These are phyloP conservation scores for Galeopsomyia nigrocyanea DNA, from an alignment of 2,888 invertebrate genomes.

Conservation along the genomic window DNA sequence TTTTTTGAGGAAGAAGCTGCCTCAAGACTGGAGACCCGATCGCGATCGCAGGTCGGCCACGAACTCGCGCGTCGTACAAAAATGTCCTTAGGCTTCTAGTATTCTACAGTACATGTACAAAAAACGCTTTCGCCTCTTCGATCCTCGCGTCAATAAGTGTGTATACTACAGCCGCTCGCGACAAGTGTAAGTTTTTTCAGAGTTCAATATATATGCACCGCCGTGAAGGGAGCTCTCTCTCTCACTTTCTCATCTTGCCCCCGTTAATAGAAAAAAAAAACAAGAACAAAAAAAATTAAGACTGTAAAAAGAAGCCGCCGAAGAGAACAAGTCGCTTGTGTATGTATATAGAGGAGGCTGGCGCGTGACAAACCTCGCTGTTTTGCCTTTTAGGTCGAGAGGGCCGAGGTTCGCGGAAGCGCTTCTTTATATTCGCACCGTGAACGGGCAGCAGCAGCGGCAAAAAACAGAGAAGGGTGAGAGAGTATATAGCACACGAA, in stretches of 20 bases:
- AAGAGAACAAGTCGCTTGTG: conserved; percentile 33
- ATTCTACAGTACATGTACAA: conserved; percentile 67
- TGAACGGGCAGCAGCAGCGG: too few relatives aligned
- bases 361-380: conserved; percentile 12
- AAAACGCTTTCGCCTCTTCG: conserved; percentile 51
- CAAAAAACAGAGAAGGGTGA: not conserved
- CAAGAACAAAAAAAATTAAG: conserved; percentile 1
- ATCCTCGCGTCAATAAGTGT: conserved; percentile 48
- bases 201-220: conserved; percentile 23
- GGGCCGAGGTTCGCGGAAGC: conserved; percentile 24
- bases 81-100: conserved; percentile 59
- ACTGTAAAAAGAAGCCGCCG: conserved; percentile 9
- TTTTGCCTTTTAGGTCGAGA: not conserved
- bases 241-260: not conserved
- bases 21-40: conserved; percentile 66
- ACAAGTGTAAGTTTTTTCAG: conserved; percentile 22
- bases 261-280: conserved; percentile 20
- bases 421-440: not conserved
- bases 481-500: not conserved
- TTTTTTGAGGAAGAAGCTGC: too few relatives aligned
- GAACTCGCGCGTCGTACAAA: conserved; percentile 64
- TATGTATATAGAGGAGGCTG: not conserved
- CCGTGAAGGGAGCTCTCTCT: not conserved
- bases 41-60: conserved; percentile 53
- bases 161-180: conserved; percentile 50